Percentiles rank a stretch among this genome's conserved stretches.
Evolutionary conservation across 2,113 vertebrate genomes (phyloP).

Genomic region (Bufo bufo): DNA sequence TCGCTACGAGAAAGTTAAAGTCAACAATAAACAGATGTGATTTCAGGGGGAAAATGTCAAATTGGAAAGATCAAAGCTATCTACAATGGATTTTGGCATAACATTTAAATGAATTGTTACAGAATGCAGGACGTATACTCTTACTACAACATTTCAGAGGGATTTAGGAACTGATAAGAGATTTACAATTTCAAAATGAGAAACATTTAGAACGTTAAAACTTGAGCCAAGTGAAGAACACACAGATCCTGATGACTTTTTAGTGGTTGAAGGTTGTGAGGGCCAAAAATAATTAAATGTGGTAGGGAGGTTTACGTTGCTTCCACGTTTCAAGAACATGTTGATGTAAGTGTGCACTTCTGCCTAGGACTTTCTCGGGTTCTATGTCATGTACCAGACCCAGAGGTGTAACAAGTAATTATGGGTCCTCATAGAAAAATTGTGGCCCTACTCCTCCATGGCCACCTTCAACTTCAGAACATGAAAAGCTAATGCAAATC

Average conservation of each 20-base stretch:
- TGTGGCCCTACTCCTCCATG: neutral
- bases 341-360: neutral
- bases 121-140: slow-evolving; percentile 50
- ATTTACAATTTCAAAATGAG: slow-evolving; percentile 56
- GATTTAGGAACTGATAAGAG: slow-evolving; percentile 56
- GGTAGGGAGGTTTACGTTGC: neutral
- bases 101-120: slow-evolving; percentile 52
- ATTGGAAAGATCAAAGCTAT: slow-evolving; percentile 52
- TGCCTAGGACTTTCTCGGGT: neutral
- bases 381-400: neutral
- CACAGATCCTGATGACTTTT: slow-evolving; percentile 31
- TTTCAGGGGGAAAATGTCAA: slow-evolving; percentile 50
- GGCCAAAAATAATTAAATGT: slow-evolving; percentile 2
- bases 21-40: slow-evolving; percentile 59
- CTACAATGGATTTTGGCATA: slow-evolving; percentile 50
- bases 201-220: slow-evolving; percentile 35
- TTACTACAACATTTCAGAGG: slow-evolving; percentile 51
- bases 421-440: neutral
- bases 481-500: neutral
- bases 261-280: slow-evolving; percentile 15
- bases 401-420: neutral
- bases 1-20: slow-evolving; percentile 47
- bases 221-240: slow-evolving; percentile 21
- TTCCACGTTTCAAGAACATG: neutral
- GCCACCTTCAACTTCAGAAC: neutral